Conservation (phyloP, 2,113 vertebrate genomes). For the Corapipo altera region DNA sequence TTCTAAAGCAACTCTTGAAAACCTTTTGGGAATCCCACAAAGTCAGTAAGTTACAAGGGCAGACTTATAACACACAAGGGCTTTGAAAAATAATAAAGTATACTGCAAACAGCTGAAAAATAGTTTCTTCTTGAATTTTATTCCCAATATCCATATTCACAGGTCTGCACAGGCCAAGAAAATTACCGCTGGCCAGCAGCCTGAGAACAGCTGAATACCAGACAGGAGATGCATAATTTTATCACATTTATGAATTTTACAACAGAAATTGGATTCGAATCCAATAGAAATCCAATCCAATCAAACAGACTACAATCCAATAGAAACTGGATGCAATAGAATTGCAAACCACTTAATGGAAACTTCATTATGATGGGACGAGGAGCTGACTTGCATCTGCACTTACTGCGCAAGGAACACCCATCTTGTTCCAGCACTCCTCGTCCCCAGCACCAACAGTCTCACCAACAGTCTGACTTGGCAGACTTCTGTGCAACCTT, state of each 20-base stretch:
- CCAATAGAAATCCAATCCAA: not conserved
- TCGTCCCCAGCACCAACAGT: not conserved
- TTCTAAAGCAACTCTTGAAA: not conserved
- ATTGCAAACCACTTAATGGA: not conserved
- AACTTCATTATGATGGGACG: not conserved
- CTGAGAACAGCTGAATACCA: not conserved
- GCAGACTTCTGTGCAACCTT: not conserved
- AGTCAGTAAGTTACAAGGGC: not conserved
- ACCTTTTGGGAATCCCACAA: not conserved
- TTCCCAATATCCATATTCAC: not conserved
- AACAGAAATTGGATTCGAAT: not conserved
- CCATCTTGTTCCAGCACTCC: not conserved
- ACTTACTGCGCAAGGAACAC: not conserved
- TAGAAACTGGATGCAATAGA: not conserved
- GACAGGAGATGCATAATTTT: not conserved
- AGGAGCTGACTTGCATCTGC: not conserved
- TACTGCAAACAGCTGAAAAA: not conserved
- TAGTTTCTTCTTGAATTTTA: not conserved
- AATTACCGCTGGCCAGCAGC: not conserved
- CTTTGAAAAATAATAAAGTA: not conserved
- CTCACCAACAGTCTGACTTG: not conserved
- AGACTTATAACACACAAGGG: not conserved
- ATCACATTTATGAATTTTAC: not conserved
- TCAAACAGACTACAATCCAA: not conserved
- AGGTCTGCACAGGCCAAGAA: not conserved